phyloP scores from a whole-genome alignment of 2,888 invertebrate genomes.

The Vesta saturnalis region DNA sequence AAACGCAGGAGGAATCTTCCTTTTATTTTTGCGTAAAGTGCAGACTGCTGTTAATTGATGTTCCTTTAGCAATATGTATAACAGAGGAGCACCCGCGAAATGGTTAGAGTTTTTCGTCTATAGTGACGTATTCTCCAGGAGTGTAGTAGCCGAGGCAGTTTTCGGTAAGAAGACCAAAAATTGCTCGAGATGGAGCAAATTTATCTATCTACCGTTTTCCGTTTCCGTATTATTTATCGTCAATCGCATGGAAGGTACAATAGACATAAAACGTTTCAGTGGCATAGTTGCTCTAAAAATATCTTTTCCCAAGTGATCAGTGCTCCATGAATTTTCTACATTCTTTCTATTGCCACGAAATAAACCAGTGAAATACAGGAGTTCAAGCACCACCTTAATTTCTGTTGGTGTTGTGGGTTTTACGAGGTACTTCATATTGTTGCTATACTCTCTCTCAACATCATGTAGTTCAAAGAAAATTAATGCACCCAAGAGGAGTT shows the following conservation, averaged over 20 bases:
- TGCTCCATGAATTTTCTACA: background rate
- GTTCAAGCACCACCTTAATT: background rate
- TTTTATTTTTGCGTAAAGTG: slow-evolving; percentile 39
- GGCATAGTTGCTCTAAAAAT: background rate
- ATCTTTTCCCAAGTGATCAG: background rate
- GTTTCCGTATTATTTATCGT: background rate
- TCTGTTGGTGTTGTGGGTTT: background rate
- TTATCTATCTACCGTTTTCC: background rate
- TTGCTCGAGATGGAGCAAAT: background rate
- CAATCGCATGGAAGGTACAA: background rate
- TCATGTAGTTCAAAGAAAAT: background rate
- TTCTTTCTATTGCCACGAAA: background rate
- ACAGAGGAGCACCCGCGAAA: background rate
- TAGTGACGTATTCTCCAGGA: background rate
- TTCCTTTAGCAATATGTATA: too few relatives aligned
- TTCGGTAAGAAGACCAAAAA: background rate
- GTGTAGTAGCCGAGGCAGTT: too few relatives aligned
- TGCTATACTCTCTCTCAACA: background rate
- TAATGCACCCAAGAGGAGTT: background rate
- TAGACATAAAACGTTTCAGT: background rate
- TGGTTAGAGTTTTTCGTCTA: background rate
- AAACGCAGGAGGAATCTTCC: slow-evolving; percentile 32
- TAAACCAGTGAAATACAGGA: too few relatives aligned
- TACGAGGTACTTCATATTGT: background rate
- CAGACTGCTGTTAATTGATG: slow-evolving; percentile 35